phyloP scores from a whole-genome alignment of 1,140 invertebrate species.

The Papilio aristodemus region DNA sequence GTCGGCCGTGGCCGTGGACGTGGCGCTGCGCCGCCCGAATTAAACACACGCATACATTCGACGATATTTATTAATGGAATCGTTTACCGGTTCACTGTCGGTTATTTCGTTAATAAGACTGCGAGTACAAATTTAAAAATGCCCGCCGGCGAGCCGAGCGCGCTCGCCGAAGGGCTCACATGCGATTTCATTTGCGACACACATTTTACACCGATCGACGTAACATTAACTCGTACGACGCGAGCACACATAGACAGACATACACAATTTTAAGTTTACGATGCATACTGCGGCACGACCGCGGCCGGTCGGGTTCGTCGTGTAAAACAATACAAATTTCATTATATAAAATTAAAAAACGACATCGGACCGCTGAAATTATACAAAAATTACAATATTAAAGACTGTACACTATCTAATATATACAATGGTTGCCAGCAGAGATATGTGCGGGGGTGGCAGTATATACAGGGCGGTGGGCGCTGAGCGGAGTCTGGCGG shows the following conservation, averaged over 20 bases:
- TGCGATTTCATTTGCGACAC: conserved; percentile 77
- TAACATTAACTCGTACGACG: conserved; percentile 79
- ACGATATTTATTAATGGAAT: conserved; percentile 82
- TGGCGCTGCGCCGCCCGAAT: conserved; percentile 70
- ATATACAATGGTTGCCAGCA: conserved; percentile 79
- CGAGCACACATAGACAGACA: conserved; percentile 81
- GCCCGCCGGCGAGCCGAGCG: conserved; percentile 62
- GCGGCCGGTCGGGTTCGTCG: conserved; percentile 78
- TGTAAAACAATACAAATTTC: conserved; percentile 82
- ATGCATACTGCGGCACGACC: conserved; percentile 78
- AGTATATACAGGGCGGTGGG: conserved; percentile 76
- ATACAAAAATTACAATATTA: conserved; percentile 82
- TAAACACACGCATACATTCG: conserved; percentile 77
- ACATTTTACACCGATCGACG: conserved; percentile 80
- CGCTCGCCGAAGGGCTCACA: conserved; percentile 73
- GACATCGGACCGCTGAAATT: conserved; percentile 81
- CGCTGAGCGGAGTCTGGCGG: no score
- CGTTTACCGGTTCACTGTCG: conserved; percentile 78
- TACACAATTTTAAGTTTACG: conserved; percentile 77
- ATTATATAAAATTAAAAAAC: conserved; percentile 81
- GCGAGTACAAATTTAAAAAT: conserved; percentile 80
- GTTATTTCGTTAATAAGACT: conserved; percentile 80
- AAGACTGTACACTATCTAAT: conserved; percentile 82
- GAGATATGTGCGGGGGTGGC: conserved; percentile 78
- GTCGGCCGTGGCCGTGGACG: conserved; percentile 73